Evolutionary conservation across 2,113 vertebrate species (phyloP), one percentile per base, ranked within the genome.

Genomic region (Heteronetta atricapilla): DNA sequence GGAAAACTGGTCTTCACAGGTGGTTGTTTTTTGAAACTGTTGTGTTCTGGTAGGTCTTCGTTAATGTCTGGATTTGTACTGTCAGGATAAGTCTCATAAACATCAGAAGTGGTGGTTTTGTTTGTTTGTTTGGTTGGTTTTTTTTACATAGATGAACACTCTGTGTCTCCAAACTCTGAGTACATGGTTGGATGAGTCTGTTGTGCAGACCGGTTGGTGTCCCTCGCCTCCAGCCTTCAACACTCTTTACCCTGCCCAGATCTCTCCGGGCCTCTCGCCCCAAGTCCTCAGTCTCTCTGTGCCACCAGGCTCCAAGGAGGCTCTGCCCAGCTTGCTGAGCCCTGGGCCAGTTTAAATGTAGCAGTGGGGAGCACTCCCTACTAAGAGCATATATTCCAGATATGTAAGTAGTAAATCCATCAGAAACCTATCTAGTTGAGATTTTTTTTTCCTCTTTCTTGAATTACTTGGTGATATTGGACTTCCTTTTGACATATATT

Each of bases 401-500:
- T 33, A 42, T 4, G 26, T 81, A 90, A 81, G 76, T 50, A 73
- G 52, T 26, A 88, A 67, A 85, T 63, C 38, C 34, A 74, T 86
- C 64, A 56, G 21, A 36, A 64, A 73, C 52, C n/a, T 83, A 72
- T 14, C 50, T 79, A 62, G 75, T 78, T 36, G 87, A 82, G 72
- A 26, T 42, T 38, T 87, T 70, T 70, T 28, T 72, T n/a, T 12
- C 52, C 46, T 83, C 59, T 52, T 44, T 81, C 48, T 70, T 82
- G n/a, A 86, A n/a, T 69, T 53, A 85, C 82, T 77, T 88, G 87
- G 76, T 63, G 48, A 79, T 88, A 78, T 82, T 63, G 29, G 31
- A 50, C 18, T 77, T 86, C 29, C n/a, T 91, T 89, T 83, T 89
- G 67, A 48, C n/a, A 21, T 46, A n/a, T 72, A 81, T 79, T 91